Conservation (phyloP, 2,113 vertebrate genomes). For the Turdus rufiventris region DNA sequence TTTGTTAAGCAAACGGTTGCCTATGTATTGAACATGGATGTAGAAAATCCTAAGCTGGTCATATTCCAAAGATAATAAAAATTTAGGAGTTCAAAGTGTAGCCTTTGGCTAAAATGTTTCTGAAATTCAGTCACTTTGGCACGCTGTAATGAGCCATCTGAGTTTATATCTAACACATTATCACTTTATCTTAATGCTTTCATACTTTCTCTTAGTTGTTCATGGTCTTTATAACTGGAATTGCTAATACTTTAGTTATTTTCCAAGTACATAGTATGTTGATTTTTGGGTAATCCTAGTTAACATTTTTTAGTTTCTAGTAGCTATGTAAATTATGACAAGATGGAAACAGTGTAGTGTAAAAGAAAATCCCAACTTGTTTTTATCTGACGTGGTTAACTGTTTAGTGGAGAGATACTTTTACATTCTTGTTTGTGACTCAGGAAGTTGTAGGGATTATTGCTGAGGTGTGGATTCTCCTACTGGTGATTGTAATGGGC, state of each 20-base stretch:
- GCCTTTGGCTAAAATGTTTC: slow-evolving; percentile 39
- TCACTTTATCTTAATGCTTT: not conserved
- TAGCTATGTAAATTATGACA: not conserved
- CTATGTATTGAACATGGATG: not conserved
- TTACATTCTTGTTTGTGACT: not conserved
- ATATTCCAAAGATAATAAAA: slow-evolving; percentile 34
- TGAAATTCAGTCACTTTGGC: slow-evolving; percentile 29
- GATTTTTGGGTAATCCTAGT: not conserved
- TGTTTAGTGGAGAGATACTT: not conserved
- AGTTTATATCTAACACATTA: slow-evolving; percentile 17
- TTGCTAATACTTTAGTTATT: not conserved
- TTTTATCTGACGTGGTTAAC: not conserved
- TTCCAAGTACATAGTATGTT: not conserved
- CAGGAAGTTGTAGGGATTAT: not conserved
- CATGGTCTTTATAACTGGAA: not conserved
- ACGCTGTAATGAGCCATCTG: not conserved
- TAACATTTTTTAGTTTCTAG: not conserved
- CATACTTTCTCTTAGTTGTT: not conserved
- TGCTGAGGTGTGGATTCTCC: not conserved
- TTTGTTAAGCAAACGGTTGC: not conserved
- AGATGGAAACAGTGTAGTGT: not conserved
- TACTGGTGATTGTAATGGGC: not conserved
- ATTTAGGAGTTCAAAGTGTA: slow-evolving; percentile 17
- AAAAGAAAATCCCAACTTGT: not conserved
- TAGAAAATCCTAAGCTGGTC: slow-evolving; percentile 23